Conservation (phyloP, 2,113 vertebrate genomes). For the Plestiodon gilberti region DNA sequence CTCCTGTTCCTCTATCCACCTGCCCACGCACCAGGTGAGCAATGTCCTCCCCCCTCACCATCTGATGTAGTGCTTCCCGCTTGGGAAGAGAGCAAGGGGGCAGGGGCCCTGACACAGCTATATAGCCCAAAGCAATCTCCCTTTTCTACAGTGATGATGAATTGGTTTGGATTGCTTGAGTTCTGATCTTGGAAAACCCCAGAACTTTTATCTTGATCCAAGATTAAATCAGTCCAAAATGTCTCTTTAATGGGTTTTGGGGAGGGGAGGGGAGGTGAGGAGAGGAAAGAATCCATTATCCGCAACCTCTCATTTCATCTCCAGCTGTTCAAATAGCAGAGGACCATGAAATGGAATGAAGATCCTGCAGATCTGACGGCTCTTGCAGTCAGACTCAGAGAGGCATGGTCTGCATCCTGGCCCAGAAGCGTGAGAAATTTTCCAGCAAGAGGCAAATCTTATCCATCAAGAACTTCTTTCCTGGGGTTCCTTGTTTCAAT, state of each 20-base stretch:
- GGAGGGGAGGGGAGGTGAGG: neutral
- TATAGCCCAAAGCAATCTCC: too few relatives aligned
- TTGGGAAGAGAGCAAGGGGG: neutral
- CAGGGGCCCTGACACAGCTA: neutral
- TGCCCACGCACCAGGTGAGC: too few relatives aligned
- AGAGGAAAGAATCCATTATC: neutral
- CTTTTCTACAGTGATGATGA: neutral
- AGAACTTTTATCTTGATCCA: neutral
- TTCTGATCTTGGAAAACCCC: neutral
- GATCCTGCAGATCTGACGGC: slow-evolving; percentile 13
- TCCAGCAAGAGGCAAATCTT: slow-evolving; percentile 62
- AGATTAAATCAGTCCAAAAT: neutral
- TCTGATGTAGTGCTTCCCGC: neutral
- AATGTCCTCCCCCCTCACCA: too few relatives aligned
- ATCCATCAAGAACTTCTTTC: slow-evolving; percentile 71
- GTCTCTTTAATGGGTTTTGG: neutral
- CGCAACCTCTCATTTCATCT: neutral
- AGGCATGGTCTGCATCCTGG: slow-evolving; percentile 52
- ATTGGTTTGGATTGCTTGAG: neutral
- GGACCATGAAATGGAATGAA: slow-evolving; percentile 34
- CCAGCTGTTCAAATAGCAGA: slow-evolving; percentile 37
- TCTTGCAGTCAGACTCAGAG: slow-evolving; percentile 54
- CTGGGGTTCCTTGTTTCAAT: slow-evolving; percentile 71
- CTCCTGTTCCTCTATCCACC: too few relatives aligned
- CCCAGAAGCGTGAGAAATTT: slow-evolving; percentile 72